These are phyloP conservation scores for Tragelaphus imberbis DNA, from an alignment of 2,113 vertebrate genomes.

Conservation along the genomic window DNA sequence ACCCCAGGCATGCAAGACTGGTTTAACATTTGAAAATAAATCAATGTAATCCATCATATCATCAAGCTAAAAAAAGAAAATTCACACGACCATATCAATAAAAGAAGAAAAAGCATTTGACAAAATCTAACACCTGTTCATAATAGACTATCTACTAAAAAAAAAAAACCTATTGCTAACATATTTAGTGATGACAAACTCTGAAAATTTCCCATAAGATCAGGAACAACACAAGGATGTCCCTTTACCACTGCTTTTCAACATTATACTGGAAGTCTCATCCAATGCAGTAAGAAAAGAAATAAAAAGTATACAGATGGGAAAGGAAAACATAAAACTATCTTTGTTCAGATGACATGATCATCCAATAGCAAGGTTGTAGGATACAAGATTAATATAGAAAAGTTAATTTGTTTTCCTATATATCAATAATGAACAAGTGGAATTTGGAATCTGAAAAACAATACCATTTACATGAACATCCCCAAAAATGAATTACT, in stretches of 20 bases:
- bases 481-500: neutral
- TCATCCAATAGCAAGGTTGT: neutral
- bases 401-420: neutral
- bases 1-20: neutral
- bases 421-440: neutral
- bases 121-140: neutral
- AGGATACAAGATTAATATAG: neutral
- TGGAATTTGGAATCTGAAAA: neutral
- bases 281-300: neutral
- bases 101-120: neutral
- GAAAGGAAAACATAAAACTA: neutral
- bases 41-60: neutral
- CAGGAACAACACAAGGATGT: neutral
- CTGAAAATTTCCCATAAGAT: neutral
- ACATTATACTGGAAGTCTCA: neutral
- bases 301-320: neutral
- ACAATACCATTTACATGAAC: neutral
- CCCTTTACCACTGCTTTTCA: neutral
- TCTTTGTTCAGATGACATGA: neutral
- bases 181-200: neutral
- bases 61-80: neutral
- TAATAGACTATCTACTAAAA: neutral
- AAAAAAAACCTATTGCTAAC: neutral
- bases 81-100: neutral
- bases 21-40: neutral